A percentile compares a stretch with the other conserved stretches of the same genome.
phyloP scores from a whole-genome alignment of 2,888 invertebrate genomes.

The Leptinotarsa tumamoca region DNA sequence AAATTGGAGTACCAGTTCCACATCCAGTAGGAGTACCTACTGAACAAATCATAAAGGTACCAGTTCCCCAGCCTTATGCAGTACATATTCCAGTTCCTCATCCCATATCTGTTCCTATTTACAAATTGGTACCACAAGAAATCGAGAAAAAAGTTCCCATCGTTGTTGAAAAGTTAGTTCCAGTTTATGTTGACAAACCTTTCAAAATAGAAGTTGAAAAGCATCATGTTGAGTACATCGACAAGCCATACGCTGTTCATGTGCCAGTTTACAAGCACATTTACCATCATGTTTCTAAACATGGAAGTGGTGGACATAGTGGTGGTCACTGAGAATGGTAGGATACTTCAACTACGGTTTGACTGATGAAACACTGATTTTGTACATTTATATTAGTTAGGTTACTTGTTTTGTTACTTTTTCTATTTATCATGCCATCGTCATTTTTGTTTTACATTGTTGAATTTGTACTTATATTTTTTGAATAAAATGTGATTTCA shows the following conservation, averaged over 20 bases:
- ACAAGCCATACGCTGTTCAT: constrained; percentile 81
- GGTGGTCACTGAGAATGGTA: constrained; percentile 29
- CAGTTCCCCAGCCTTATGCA: constrained; percentile 81
- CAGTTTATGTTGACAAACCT: constrained; percentile 79
- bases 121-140: constrained; percentile 79
- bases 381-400: constrained; percentile 24
- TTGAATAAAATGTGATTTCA: constrained; percentile 16
- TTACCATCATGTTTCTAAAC: constrained; percentile 71
- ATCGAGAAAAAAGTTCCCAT: constrained; percentile 80
- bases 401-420: neutral
- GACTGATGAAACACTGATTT: constrained; percentile 15
- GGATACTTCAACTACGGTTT: constrained; percentile 28
- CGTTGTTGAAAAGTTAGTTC: constrained; percentile 79
- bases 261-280: constrained; percentile 81
- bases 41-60: constrained; percentile 77
- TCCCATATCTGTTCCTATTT: constrained; percentile 79
- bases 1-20: constrained; percentile 78
- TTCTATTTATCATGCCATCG: constrained; percentile 32
- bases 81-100: constrained; percentile 79
- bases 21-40: constrained; percentile 81
- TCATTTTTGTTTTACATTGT: constrained; percentile 22
- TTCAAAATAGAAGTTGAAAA: constrained; percentile 82
- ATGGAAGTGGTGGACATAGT: constrained; percentile 43
- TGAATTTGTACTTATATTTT: neutral
- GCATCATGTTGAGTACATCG: constrained; percentile 74